Conservation (phyloP, 2,888 invertebrate species). For the Pasiphila rectangulata region DNA sequence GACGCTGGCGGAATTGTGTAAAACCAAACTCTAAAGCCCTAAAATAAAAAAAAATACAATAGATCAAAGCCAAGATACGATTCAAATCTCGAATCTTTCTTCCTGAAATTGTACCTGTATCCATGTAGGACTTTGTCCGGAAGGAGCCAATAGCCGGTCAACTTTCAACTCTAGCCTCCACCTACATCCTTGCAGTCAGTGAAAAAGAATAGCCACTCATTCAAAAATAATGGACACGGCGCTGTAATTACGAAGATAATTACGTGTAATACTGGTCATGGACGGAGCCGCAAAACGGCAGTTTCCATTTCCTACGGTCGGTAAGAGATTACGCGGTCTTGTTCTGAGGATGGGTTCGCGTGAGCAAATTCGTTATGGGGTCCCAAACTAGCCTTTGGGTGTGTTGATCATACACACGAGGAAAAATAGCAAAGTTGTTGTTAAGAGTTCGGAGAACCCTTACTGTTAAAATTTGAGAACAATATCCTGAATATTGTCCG, state of each 20-base stretch:
- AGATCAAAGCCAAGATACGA: too few species aligned
- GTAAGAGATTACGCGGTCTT: slow-evolving; percentile 1
- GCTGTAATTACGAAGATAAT: slow-evolving; percentile 35
- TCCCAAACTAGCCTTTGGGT: not conserved
- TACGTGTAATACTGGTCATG: slow-evolving; percentile 33
- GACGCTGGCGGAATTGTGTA: too few species aligned
- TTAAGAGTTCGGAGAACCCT: too few species aligned
- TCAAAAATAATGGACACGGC: slow-evolving; percentile 39
- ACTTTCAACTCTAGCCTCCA: not conserved
- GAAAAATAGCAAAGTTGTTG: not conserved
- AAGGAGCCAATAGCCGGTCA: not conserved
- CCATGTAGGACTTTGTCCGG: too few species aligned
- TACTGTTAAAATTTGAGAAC: too few species aligned
- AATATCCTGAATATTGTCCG: not conserved
- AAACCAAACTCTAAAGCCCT: too few species aligned
- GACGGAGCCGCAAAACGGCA: slow-evolving; percentile 17
- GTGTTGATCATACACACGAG: not conserved
- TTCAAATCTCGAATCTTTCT: too few species aligned
- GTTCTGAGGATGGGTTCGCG: not conserved
- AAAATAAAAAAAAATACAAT: too few species aligned
- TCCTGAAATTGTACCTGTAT: too few species aligned
- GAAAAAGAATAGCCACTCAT: slow-evolving; percentile 35
- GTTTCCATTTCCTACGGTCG: slow-evolving; percentile 6
- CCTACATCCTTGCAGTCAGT: slow-evolving; percentile 21
- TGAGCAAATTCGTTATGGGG: not conserved